These are phyloP conservation scores for Python bivittatus DNA, from an alignment of 2,113 vertebrate genomes.

Conservation along the genomic window DNA sequence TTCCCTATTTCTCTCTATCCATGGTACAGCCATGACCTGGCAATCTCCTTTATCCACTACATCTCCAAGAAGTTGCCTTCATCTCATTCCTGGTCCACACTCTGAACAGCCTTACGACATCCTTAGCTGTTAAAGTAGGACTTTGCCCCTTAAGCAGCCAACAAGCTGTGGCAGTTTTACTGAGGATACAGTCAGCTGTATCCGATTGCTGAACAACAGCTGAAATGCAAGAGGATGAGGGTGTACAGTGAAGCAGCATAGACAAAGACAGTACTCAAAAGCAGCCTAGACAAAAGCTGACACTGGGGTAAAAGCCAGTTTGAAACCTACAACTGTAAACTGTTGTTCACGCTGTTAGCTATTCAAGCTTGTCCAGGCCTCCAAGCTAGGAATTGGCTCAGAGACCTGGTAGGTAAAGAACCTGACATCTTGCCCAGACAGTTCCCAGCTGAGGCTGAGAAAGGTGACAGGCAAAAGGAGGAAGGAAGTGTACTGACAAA, in stretches of 20 bases:
- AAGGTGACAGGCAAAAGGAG: not conserved
- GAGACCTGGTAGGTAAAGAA: not conserved
- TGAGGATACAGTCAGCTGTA: not conserved
- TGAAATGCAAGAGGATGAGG: not conserved
- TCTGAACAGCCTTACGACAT: not conserved
- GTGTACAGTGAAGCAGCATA: not conserved
- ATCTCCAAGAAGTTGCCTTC: not conserved
- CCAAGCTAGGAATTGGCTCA: not conserved
- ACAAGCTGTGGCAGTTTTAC: not conserved
- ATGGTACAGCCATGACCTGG: not conserved
- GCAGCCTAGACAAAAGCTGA: not conserved
- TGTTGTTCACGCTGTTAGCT: not conserved
- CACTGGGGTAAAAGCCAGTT: not conserved
- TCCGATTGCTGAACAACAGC: not conserved
- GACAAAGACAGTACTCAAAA: not conserved
- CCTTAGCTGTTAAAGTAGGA: not conserved
- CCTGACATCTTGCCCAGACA: not conserved
- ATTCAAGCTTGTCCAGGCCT: not conserved
- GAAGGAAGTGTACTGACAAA: not conserved
- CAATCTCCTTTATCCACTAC: not conserved
- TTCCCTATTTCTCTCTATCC: not conserved
- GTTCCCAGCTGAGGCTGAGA: not conserved
- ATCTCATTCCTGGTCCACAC: not conserved
- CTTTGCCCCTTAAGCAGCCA: not conserved
- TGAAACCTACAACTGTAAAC: not conserved